phyloP scores from a whole-genome alignment of 2,797 vertebrate genomes.

The Neomorphus geoffroyi region DNA sequence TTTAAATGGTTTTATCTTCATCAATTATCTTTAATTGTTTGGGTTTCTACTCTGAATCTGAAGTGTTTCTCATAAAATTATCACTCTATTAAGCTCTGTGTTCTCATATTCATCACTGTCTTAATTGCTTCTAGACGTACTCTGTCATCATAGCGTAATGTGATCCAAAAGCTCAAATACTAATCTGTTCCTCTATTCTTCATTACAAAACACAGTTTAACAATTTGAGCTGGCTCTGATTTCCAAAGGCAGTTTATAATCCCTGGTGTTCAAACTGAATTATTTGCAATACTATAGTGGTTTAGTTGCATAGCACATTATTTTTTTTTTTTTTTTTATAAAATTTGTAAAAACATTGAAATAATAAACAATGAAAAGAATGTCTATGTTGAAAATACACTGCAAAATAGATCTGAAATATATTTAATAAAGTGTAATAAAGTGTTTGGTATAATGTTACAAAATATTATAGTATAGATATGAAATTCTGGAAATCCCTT shows the following conservation, averaged over 20 bases:
- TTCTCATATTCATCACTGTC: neutral
- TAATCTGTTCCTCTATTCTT: neutral
- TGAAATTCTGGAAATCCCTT: neutral
- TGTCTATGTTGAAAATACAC: neutral
- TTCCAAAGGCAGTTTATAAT: neutral
- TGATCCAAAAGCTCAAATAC: neutral
- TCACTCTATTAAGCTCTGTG: neutral
- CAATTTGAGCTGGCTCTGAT: neutral
- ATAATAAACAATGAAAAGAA: neutral
- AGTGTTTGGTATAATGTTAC: neutral
- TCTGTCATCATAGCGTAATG: neutral
- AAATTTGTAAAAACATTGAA: neutral
- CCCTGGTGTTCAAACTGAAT: neutral
- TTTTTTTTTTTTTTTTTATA: neutral
- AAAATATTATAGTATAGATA: neutral
- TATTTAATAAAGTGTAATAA: neutral
- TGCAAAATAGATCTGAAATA: neutral
- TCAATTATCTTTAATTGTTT: neutral
- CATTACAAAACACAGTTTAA: neutral
- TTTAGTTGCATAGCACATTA: neutral
- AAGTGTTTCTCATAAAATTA: neutral
- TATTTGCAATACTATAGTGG: neutral
- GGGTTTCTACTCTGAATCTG: neutral
- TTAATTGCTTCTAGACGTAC: neutral
- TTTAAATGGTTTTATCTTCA: neutral